Evolutionary conservation across 2,888 invertebrate species (phyloP).

Genomic region (Caenorhabditis doughertyi): DNA sequence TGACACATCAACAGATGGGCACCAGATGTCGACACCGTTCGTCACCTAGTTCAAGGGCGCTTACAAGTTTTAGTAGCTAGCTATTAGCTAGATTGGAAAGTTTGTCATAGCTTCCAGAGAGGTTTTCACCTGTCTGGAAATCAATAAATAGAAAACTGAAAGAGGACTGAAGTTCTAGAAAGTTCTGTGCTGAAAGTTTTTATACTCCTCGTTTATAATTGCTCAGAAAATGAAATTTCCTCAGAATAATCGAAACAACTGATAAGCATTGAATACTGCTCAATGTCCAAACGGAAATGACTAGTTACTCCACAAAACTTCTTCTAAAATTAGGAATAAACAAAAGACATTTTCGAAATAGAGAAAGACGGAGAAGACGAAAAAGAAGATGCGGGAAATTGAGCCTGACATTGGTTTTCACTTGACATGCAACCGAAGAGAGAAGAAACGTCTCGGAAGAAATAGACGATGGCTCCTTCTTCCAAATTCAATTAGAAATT

Average conservation of each 20-base stretch:
- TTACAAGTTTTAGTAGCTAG: not conserved
- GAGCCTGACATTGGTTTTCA: constrained; percentile 59
- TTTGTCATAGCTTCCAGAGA: not conserved
- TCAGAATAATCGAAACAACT: too few species aligned
- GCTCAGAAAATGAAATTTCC: too few species aligned
- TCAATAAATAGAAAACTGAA: not conserved
- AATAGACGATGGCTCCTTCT: constrained; percentile 6
- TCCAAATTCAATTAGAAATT: constrained; percentile 62
- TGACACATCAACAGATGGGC: constrained; percentile 25
- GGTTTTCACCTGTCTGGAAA: not conserved
- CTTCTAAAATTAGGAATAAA: constrained; percentile 17
- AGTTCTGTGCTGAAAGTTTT: not conserved
- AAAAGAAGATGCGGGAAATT: constrained; percentile 59
- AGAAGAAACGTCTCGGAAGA: constrained; percentile 24
- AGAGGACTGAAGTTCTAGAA: too few species aligned
- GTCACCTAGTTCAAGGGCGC: constrained; percentile 7
- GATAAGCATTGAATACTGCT: too few species aligned
- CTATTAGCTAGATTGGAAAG: too few species aligned
- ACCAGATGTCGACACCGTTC: constrained; percentile 33
- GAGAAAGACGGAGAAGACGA: not conserved
- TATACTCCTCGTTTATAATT: not conserved
- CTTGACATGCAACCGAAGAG: constrained; percentile 46
- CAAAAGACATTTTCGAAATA: constrained; percentile 12
- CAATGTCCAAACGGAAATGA: not conserved
- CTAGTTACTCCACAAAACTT: not conserved